Conservation (phyloP, 2,888 invertebrate genomes). For the Papilio demoleus region DNA sequence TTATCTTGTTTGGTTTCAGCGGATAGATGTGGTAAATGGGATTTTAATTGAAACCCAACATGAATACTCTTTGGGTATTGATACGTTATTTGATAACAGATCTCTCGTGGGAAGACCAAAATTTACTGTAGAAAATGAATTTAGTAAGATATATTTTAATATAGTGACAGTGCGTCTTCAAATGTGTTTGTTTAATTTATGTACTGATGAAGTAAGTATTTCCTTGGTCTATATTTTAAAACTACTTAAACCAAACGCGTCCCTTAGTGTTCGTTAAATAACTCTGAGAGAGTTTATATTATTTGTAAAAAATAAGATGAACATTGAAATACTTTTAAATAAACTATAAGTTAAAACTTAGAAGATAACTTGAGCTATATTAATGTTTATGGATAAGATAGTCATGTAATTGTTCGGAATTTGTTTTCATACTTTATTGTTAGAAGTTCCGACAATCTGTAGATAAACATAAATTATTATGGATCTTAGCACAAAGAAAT, state of each 20-base stretch:
- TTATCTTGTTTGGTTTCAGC: conserved; percentile 13
- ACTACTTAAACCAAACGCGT: background rate
- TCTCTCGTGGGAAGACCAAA: no score
- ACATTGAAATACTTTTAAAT: background rate
- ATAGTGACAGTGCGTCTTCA: background rate
- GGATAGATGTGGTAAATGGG: conserved; percentile 10
- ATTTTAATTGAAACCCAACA: conserved; percentile 20
- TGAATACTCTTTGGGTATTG: background rate
- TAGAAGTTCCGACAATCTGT: background rate
- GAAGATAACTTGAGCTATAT: background rate
- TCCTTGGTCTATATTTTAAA: no score
- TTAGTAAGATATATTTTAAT: background rate
- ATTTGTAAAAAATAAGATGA: background rate
- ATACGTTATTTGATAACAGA: conserved; percentile 14
- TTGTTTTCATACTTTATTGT: background rate
- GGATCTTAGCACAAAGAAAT: background rate
- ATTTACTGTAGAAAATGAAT: no score
- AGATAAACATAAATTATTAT: background rate
- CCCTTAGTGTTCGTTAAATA: background rate
- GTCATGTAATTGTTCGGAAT: background rate
- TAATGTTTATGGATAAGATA: background rate
- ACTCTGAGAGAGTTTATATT: no score
- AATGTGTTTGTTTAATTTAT: background rate
- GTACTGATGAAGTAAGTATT: no score
- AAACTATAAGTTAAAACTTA: background rate